phyloP scores from a whole-genome alignment of 2,113 vertebrate genomes.

The Embiotoca jacksoni region DNA sequence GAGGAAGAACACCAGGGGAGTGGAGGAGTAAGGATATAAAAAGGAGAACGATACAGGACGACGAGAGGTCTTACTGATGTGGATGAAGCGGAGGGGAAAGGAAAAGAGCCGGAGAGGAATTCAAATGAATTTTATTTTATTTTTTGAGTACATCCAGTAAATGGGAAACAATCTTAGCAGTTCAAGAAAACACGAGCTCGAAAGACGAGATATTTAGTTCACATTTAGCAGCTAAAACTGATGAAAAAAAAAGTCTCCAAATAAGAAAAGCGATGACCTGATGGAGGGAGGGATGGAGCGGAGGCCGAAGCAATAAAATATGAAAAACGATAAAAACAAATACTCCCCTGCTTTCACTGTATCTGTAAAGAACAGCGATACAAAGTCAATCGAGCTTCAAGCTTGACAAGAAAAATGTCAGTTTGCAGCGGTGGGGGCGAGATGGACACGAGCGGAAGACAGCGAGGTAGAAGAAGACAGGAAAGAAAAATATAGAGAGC shows the following conservation, averaged over 20 bases:
- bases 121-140: neutral
- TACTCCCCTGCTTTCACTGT: neutral
- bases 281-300: too few species aligned
- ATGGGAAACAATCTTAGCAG: too few species aligned
- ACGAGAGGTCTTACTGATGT: slow-evolving; percentile 11
- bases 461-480: neutral
- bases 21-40: slow-evolving; percentile 31
- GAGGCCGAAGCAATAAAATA: neutral
- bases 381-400: neutral
- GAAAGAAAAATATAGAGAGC: neutral
- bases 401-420: neutral
- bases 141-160: too few species aligned
- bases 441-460: neutral
- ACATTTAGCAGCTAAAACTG: too few species aligned
- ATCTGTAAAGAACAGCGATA: neutral
- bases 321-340: slow-evolving; percentile 3
- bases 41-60: neutral
- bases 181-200: too few species aligned
- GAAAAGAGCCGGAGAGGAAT: slow-evolving; percentile 15
- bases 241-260: too few species aligned
- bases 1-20: slow-evolving; percentile 51
- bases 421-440: neutral
- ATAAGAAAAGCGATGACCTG: too few species aligned
- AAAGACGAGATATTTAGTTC: too few species aligned
- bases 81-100: slow-evolving; percentile 14